Percentiles rank a stretch among this genome's conserved stretches.
These are phyloP conservation scores for Cephus runcator DNA, from an alignment of 2,888 invertebrate species.

Conservation along the genomic window DNA sequence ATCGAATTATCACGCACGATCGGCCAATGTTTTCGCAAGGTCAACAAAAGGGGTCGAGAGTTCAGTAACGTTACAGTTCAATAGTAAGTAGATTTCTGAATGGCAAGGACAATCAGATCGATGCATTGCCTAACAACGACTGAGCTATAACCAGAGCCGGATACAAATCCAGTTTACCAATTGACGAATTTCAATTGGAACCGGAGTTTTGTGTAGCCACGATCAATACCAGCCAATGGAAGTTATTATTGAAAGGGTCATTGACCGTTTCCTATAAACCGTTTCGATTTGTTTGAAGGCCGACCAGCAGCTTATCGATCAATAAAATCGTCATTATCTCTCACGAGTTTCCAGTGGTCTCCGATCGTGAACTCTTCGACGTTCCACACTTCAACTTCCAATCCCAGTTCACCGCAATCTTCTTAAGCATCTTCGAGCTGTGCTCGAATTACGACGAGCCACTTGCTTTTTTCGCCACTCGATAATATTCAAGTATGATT, in stretches of 20 bases:
- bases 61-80: not conserved
- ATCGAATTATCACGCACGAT: not conserved
- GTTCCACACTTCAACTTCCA: not conserved
- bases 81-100: not conserved
- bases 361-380: not conserved
- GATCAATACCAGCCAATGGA: not conserved
- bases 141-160: not conserved
- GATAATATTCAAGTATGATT: not conserved
- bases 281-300: not conserved
- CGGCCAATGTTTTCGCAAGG: not conserved
- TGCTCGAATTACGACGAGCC: not conserved
- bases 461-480: not conserved
- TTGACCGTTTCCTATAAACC: not conserved
- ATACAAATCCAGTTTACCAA: not conserved
- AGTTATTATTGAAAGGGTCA: not conserved
- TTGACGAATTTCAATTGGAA: not conserved
- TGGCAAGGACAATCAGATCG: not conserved
- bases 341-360: not conserved
- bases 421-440: not conserved
- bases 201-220: not conserved
- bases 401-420: not conserved
- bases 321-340: not conserved
- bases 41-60: not conserved
- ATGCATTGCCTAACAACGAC: not conserved
- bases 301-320: not conserved